A percentile compares a stretch with the other conserved stretches of the same genome.
Conservation (phyloP, 2,797 vertebrate genomes). For the Anguilla anguilla region DNA sequence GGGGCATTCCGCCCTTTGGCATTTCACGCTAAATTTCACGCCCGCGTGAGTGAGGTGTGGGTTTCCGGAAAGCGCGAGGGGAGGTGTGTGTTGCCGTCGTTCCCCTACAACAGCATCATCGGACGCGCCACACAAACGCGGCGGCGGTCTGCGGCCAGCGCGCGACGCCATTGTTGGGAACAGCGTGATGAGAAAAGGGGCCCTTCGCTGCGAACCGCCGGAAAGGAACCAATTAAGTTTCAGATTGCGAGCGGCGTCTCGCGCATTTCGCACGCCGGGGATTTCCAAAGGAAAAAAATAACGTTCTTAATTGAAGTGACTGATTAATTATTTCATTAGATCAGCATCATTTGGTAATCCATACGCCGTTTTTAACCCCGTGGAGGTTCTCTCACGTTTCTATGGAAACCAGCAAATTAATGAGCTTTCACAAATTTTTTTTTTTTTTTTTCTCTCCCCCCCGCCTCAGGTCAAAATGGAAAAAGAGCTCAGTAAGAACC, state of each 20-base stretch:
- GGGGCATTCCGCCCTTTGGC: neutral
- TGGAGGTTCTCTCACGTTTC: constrained; percentile 14
- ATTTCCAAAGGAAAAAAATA: neutral
- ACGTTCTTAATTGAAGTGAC: constrained; percentile 4
- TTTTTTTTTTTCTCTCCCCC: no score
- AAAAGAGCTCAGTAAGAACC: constrained; percentile 25
- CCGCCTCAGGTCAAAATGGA: constrained; percentile 12
- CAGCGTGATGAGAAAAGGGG: neutral
- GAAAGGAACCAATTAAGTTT: constrained; percentile 1
- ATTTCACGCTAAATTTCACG: neutral
- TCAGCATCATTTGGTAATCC: constrained; percentile 22
- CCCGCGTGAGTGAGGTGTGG: neutral
- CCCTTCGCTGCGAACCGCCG: neutral
- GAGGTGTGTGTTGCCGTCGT: neutral
- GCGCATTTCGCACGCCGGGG: neutral
- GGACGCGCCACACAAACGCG: neutral
- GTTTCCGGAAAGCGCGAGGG: neutral
- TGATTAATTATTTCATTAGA: constrained; percentile 28
- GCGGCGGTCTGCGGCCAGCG: neutral
- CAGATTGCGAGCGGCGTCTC: neutral
- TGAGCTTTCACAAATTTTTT: neutral
- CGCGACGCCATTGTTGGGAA: neutral
- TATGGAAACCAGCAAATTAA: constrained; percentile 27
- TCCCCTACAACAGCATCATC: neutral
- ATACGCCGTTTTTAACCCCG: neutral